Evolutionary conservation across 1,140 invertebrate species (phyloP).

Genomic region (Coenobita brevimanus): DNA sequence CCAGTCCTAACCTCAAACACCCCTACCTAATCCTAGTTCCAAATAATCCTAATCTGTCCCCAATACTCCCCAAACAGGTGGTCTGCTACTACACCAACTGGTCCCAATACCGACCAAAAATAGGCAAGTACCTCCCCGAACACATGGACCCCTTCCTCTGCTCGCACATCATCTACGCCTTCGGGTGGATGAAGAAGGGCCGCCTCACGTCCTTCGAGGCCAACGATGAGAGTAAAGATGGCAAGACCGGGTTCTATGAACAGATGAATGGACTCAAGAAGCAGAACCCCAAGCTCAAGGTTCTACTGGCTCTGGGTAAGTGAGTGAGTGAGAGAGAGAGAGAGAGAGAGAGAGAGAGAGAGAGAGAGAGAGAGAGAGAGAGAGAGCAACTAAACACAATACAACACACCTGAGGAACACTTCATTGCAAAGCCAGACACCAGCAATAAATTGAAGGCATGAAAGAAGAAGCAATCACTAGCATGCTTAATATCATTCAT

Average conservation of each 20-base stretch:
- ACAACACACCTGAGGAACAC: no score
- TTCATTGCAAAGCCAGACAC: no score
- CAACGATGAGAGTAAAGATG: slow-evolving; percentile 94
- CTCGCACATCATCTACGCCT: slow-evolving; percentile 96
- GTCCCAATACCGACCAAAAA: slow-evolving; percentile 95
- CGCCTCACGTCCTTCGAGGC: slow-evolving; percentile 92
- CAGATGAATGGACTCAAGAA: slow-evolving; percentile 88
- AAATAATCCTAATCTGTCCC: neutral
- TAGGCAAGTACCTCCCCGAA: slow-evolving; percentile 94
- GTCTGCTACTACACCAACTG: slow-evolving; percentile 98
- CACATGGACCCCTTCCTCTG: slow-evolving; percentile 96
- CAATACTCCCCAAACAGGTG: slow-evolving; percentile 72
- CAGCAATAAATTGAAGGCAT: no score
- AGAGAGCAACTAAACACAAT: no score
- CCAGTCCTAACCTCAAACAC: no score
- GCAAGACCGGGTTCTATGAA: slow-evolving; percentile 91
- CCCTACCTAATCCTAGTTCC: neutral
- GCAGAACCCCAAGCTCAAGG: slow-evolving; percentile 91
- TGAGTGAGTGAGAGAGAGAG: neutral
- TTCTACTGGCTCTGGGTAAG: slow-evolving; percentile 90
- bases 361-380: no score
- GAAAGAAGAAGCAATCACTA: no score
- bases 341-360: no score
- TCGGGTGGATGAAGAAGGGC: slow-evolving; percentile 97
- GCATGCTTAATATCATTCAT: no score